Evolutionary conservation across 1,140 invertebrate genomes (phyloP).

Genomic region (Heliconius himera): DNA sequence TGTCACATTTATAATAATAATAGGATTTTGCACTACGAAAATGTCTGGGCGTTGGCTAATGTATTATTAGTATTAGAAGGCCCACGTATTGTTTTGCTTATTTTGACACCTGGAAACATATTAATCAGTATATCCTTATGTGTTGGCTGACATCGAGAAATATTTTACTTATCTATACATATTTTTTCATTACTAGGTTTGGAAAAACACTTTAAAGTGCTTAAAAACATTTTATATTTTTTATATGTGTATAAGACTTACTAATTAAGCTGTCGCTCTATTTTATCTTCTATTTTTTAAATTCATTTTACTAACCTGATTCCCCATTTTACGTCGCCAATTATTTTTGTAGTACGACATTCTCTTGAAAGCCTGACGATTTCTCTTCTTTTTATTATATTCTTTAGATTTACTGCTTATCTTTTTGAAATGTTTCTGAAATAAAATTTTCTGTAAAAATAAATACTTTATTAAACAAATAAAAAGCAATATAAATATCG

Average conservation of each 20-base stretch:
- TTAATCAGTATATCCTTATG: too few relatives aligned
- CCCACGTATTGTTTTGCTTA: too few relatives aligned
- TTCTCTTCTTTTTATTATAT: conserved; percentile 1
- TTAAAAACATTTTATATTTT: background rate
- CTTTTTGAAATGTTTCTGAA: conserved; percentile 14
- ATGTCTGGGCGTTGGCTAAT: too few relatives aligned
- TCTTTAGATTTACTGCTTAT: background rate
- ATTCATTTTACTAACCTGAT: conserved; percentile 34
- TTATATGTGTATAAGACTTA: background rate
- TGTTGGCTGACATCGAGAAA: too few relatives aligned
- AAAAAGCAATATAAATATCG: background rate
- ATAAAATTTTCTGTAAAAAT: background rate
- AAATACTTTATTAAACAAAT: background rate
- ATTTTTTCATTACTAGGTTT: too few relatives aligned
- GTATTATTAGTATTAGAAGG: too few relatives aligned
- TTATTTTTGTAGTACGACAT: conserved; percentile 29
- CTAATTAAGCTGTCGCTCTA: background rate
- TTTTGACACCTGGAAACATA: too few relatives aligned
- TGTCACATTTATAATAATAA: too few relatives aligned
- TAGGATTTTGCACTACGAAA: too few relatives aligned
- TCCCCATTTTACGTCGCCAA: conserved; percentile 43
- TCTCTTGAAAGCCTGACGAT: background rate
- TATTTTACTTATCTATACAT: too few relatives aligned
- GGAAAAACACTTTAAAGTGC: too few relatives aligned
- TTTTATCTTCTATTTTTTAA: background rate